Base-by-base conservation (phyloP, 1,140 invertebrate genomes). In the Nylanderia fulva region DNA sequence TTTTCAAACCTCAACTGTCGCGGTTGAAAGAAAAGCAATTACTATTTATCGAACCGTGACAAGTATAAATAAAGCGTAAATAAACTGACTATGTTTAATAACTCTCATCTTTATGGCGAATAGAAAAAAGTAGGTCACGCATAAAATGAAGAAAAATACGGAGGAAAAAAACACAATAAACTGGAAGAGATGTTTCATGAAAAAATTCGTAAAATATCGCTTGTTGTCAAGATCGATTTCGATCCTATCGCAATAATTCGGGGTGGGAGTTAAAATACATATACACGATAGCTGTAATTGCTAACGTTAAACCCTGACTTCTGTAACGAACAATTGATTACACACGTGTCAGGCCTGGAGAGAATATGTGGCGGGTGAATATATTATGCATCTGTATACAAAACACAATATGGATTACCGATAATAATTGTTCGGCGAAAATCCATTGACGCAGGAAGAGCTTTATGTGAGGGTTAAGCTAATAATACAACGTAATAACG, bases 341-440 rank as follows among this genome's bases (percentile, higher is more conserved):
- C 27, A 72, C 39, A 54, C 52, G 33, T 72, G 71, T 82, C 64
- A 72, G 24, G 24, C 52, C 13, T 9, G 52, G 52, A 72, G 54
- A 56, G 48, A 83, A 83, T 84, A 77, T 63, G 58, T 27, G 56
- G 72, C 60, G 39, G n/a, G 80, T 76, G 33, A 24, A 64, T 84
- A 36, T 64, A 75, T 63, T 84, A 84, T 84, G 42, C 71, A 45
- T 84, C 72, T 29, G 45, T 74, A 61, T 33, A 75, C 60, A 75
- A 75, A 77, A 84, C 82, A 61, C 36, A 72, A 76, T 84, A 76
- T 75, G 21, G 42, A 76, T 84, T 77, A 84, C 45, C 82, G 71
- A 75, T 84, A 84, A 76, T 84, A 76, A 77, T 84, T 84, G 72
- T 75, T 84, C 42, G 54, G 6, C 33, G 71, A 76, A 64, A 84